Evolutionary conservation across 2,113 vertebrate genomes (phyloP).

Genomic region (Eubucco bourcierii): DNA sequence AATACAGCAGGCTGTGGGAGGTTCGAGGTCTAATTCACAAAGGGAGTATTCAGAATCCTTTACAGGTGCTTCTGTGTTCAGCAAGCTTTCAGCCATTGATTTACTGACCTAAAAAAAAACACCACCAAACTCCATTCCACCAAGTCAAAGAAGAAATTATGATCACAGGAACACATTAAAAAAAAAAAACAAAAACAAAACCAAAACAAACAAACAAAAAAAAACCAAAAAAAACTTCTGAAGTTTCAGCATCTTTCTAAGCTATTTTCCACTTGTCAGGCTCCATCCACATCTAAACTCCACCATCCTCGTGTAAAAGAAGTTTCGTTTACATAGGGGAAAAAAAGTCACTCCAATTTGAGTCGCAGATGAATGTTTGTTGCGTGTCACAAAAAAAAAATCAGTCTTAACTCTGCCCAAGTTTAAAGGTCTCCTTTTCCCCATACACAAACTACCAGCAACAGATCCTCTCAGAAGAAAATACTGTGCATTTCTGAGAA

Average conservation of each 20-base stretch:
- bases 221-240: conserved; percentile 32
- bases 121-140: conserved; percentile 65
- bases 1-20: conserved; percentile 41
- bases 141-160: conserved; percentile 63
- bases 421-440: not conserved
- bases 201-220: not conserved
- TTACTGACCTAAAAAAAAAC: conserved; percentile 79
- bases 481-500: not conserved
- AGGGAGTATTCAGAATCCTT: conserved; percentile 63
- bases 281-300: conserved; percentile 73
- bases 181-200: not conserved
- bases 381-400: conserved; percentile 26
- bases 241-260: conserved; percentile 73
- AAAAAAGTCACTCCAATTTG: conserved; percentile 7
- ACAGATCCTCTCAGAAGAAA: not conserved
- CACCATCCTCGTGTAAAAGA: conserved; percentile 30
- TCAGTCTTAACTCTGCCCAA: not conserved
- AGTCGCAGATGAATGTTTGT: not conserved
- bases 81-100: conserved; percentile 71
- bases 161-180: conserved; percentile 51
- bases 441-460: not conserved
- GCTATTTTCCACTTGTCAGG: conserved; percentile 82
- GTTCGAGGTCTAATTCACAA: conserved; percentile 47
- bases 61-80: conserved; percentile 75
- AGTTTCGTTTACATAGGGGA: not conserved